Conservation (phyloP, 1,140 invertebrate genomes). For the Euura lappo region DNA sequence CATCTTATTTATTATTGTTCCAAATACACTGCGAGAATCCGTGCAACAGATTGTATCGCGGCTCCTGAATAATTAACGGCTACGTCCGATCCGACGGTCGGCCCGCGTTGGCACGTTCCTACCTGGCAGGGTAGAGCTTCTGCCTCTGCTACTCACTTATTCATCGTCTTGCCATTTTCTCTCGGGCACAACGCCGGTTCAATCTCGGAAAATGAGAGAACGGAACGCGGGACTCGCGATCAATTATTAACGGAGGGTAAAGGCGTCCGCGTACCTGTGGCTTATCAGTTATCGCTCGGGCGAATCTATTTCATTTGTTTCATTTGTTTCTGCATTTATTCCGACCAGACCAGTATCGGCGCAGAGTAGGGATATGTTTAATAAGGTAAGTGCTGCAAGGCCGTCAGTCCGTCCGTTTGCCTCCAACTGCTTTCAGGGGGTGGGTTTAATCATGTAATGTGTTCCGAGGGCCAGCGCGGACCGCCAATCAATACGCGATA, state of each 20-base stretch:
- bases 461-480: constrained; percentile 50
- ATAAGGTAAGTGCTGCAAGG: constrained; percentile 62
- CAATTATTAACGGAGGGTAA: constrained; percentile 40
- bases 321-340: too few relatives aligned
- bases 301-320: too few relatives aligned
- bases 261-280: neutral
- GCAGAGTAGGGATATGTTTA: constrained; percentile 51
- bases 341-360: too few relatives aligned
- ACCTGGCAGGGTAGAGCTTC: neutral
- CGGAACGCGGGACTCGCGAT: constrained; percentile 55
- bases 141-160: constrained; percentile 43
- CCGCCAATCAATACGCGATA: constrained; percentile 57
- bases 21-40: neutral
- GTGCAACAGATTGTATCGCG: constrained; percentile 39
- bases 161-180: constrained; percentile 32
- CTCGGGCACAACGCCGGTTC: constrained; percentile 19
- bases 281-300: neutral
- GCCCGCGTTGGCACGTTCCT: neutral
- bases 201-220: constrained; percentile 58
- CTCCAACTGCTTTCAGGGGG: constrained; percentile 29
- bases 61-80: neutral
- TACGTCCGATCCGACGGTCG: neutral
- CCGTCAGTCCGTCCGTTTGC: constrained; percentile 36
- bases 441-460: constrained; percentile 63
- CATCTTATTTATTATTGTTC: too few relatives aligned